Conservation (phyloP, 2,113 vertebrate species). For the Falco punctatus region DNA sequence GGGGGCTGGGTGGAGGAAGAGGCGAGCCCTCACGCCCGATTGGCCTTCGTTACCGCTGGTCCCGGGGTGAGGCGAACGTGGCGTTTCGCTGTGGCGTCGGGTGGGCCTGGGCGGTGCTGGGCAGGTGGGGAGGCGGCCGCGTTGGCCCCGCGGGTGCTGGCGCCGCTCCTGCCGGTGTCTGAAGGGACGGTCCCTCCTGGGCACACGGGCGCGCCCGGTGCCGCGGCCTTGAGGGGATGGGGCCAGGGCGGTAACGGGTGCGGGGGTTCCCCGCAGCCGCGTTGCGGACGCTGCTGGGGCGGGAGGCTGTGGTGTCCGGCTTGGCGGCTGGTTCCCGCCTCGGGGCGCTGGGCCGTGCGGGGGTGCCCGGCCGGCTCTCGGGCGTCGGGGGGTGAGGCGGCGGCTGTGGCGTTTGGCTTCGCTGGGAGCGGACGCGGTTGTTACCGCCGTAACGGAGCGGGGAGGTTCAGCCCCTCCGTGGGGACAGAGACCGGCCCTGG, state of each 20-base stretch:
- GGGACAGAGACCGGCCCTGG: background rate
- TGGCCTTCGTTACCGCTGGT: background rate
- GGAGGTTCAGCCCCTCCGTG: background rate
- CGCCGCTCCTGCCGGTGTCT: background rate
- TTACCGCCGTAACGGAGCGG: accelerated
- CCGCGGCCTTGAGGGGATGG: accelerated
- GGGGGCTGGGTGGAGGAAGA: background rate
- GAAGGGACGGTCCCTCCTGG: background rate
- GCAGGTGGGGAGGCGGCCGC: background rate
- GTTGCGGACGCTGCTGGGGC: no score
- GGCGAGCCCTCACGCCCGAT: accelerated
- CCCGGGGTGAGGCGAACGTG: accelerated
- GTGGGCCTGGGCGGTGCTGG: background rate
- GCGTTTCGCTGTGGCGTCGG: background rate
- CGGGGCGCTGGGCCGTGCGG: accelerated
- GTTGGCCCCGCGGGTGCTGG: background rate
- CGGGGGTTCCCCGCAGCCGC: background rate
- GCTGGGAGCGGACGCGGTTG: accelerated
- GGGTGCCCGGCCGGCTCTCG: background rate
- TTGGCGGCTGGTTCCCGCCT: background rate
- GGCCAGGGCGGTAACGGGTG: accelerated
- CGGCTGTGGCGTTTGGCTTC: background rate
- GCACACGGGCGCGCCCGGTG: background rate
- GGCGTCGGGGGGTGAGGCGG: no score
- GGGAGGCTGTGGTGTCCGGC: no score